Evolutionary conservation across 2,113 vertebrate species (phyloP), one percentile per base, ranked within the genome.

Genomic region (Brachirus orientalis): DNA sequence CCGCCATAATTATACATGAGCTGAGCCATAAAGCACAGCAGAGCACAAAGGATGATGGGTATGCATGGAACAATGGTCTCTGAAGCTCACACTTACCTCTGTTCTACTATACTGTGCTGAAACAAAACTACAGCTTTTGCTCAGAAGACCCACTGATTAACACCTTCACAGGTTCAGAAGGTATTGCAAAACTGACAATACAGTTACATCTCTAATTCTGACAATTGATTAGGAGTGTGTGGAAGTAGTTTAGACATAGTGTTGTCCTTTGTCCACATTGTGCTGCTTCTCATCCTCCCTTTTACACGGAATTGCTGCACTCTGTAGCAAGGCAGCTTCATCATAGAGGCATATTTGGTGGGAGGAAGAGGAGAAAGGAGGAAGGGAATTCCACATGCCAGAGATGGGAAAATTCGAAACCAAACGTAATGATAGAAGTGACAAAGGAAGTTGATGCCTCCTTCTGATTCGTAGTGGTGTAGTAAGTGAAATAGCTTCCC

Each of bases 351-450:
- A 68, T 68, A 63, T 58, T 48, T 51, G 57, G 69, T 67, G 73
- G 75, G 75, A 82, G 82, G 76, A 87, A 68, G 70, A 53, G 59
- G 43, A 73, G 72, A 61, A 67, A 72, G 67, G 61, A 75, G 71
- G 86, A 82, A 84, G 72, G 61, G 75, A 70, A 71, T 70, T 84
- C 75, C 70, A 72, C 68, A 76, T 64, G 64, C 38, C 60, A 53
- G 69, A 74, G 41, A 8, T 16, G 0, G 72, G 54, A 80, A 72
- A 69, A 56, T 60, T 82, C 47, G 57, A 82, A 80, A 81, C 82
- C 72, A 72, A 82, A 78, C 78, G 55, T 52, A 71, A 55, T 68
- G 71, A 62, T 60, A 36, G 52, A 66, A 44, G 54, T 56, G 8
- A 67, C 44, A 54, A 22, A 69, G 69, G 60, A 85, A 85, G 72